These are phyloP conservation scores for Caranx ignobilis DNA, from an alignment of 2,113 vertebrate species.

Conservation along the genomic window DNA sequence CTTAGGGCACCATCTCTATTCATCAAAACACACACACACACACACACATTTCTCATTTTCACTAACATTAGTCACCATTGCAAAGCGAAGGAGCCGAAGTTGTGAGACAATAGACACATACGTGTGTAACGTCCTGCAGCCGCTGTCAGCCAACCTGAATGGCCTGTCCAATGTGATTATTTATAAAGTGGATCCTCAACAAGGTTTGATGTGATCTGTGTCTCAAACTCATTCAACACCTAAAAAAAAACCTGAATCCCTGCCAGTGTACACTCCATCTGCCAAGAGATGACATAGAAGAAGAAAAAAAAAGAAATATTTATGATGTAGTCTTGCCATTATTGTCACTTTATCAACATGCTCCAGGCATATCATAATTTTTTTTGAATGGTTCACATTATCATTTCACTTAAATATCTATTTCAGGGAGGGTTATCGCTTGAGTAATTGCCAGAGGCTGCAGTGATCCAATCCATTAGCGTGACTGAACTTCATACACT, in stretches of 20 bases:
- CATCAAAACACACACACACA: conserved; percentile 81
- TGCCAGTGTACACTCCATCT: conserved; percentile 23
- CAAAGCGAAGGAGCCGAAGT: conserved; percentile 67
- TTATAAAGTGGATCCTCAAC: conserved; percentile 50
- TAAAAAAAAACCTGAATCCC: conserved; percentile 5
- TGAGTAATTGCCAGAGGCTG: conserved; percentile 58
- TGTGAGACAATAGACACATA: conserved; percentile 68
- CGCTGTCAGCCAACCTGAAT: conserved; percentile 51
- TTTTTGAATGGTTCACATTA: conserved; percentile 42
- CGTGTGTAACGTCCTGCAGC: conserved; percentile 54
- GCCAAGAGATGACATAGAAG: conserved; percentile 28
- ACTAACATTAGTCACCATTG: conserved; percentile 76
- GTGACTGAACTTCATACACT: conserved; percentile 56
- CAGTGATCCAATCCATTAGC: conserved; percentile 58
- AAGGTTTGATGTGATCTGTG: conserved; percentile 45
- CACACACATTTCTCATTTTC: conserved; percentile 84
- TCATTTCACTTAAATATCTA: conserved; percentile 60
- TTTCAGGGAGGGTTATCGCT: conserved; percentile 45
- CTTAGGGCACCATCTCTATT: conserved; percentile 86
- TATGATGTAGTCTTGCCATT: conserved; percentile 26
- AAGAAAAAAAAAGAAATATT: conserved; percentile 49
- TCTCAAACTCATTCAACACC: conserved; percentile 36
- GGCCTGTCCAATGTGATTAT: conserved; percentile 44
- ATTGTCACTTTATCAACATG: conserved; percentile 57
- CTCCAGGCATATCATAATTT: conserved; percentile 47